Percentiles rank a stretch among this genome's conserved stretches.
phyloP scores from a whole-genome alignment of 2,797 vertebrate species.

The Trachops cirrhosus region DNA sequence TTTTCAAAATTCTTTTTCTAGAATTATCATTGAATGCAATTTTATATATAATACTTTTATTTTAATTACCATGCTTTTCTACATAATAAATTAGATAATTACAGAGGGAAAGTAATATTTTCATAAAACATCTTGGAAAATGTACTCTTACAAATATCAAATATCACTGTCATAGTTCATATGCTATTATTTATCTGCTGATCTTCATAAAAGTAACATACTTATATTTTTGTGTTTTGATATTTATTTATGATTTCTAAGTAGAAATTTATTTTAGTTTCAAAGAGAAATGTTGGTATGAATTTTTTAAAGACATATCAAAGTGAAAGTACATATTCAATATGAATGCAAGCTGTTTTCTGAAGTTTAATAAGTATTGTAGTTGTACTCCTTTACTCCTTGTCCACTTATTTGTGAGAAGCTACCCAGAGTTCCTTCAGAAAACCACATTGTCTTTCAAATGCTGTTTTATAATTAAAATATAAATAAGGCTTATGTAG shows the following conservation, averaged over 20 bases:
- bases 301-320: background rate
- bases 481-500: background rate
- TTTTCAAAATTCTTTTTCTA: background rate
- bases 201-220: background rate
- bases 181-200: background rate
- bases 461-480: slow-evolving; percentile 25
- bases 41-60: background rate
- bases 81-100: background rate
- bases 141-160: background rate
- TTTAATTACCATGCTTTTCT: background rate
- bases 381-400: background rate
- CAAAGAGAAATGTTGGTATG: background rate
- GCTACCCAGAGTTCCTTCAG: background rate
- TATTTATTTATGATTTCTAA: background rate
- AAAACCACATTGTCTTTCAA: background rate
- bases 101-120: background rate
- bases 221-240: background rate
- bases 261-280: background rate
- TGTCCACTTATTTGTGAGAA: slow-evolving; percentile 26
- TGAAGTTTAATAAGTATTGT: slow-evolving; percentile 46
- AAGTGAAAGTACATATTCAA: background rate
- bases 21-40: background rate
- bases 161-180: background rate
- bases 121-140: background rate
- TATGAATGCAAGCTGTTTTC: slow-evolving; percentile 33